Base-by-base conservation (phyloP, 2,888 invertebrate genomes). In the Drosophila merina region DNA sequence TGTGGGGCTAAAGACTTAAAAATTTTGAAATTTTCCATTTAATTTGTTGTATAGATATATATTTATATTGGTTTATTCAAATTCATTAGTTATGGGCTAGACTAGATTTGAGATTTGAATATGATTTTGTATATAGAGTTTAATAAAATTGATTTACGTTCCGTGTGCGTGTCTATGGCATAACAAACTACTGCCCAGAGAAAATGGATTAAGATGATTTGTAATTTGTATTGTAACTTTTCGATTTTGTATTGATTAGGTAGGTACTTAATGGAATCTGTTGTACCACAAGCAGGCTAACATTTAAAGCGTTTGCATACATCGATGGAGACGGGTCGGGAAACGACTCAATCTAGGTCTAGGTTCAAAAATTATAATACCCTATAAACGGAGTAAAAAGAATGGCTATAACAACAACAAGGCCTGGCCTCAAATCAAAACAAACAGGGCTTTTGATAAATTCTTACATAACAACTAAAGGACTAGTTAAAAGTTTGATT, bases 281-380 rank as follows among this genome's bases (percentile, higher is more conserved):
- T 86, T 86, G 85, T 86, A 86, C 85, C 85, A 63, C 74, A 83
- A 86, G 88, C 88, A 88, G 88, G 88, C 84, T 86, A 88, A 88
- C 84, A 86, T 77, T 83, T 78, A 86, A 86, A 86, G 82, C 82
- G 72, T 62, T 72, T 62, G 86, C 84, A 72, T 74, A 83, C 74
- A 82, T 73, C 28, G 56, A 76, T 56, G 71, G 51, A 71, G 50
- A 68, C 38, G 56, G 56, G 40, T 64, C 54, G 14, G 25, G 42
- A 56, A 58, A 50, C 31, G 26, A 20, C n/a, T 57, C 36, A 40
- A 36, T 52, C 25, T 20, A 20, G 12, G n/a, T 28, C 44, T 50
- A 56, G 31, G 12, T 51, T 64, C 45, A 44, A 42, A 40, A 49
- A 59, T 10, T 56, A 48, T 48, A 57, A 31, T 14, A 36, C 28